Base-by-base conservation (phyloP, 1,140 invertebrate species). In the Cherax destructor region DNA sequence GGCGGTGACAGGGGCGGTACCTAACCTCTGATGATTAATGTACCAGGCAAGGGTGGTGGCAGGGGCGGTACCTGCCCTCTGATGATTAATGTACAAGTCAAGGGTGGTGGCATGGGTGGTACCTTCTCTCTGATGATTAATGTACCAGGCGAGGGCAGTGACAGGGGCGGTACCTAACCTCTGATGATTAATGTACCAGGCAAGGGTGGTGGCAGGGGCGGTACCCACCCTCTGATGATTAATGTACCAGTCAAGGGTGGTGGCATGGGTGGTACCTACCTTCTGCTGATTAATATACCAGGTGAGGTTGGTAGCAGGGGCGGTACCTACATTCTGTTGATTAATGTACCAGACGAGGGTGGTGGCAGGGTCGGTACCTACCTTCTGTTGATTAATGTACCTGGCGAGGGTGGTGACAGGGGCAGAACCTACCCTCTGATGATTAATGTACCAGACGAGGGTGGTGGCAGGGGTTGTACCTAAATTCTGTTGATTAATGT, bases 211-310 rank as follows among this genome's bases (percentile, higher is more conserved):
- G 72, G 93, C 86, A n/a, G 94, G 94, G 74, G 92, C 92, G 24
- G 93, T 41, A 41, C 30, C 30, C 2, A 41, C 30, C 90, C 86
- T 79, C 65, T 93, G 77, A 61, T 90, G 93, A 74, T 59, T 59
- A 59, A 59, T 59, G 56, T 10, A 59, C 56, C 16, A 69, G 65
- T 3, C 9, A 6, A 69, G 65, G 65, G 65, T 18, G 77, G 93
- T 92, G 72, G 93, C 86, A 18, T 4, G 30, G 65, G 10, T 4
- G 18, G 2, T 13, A 16, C 80, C 24, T 52, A 93, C 93, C 90
- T 86, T 79, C 65, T 93, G 77, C 52, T 90, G 93, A 74, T 94
- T 94, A 69, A 94, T 92, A 84, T 92, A 93, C 94, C 94, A 94
- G 49, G 86, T 90, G 72, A 94, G 91, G n/a, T 81, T 92, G 30